Evolutionary conservation across 1,140 invertebrate genomes (phyloP), one percentile per base, ranked within the genome.

Genomic region (Drosophila watanabei): DNA sequence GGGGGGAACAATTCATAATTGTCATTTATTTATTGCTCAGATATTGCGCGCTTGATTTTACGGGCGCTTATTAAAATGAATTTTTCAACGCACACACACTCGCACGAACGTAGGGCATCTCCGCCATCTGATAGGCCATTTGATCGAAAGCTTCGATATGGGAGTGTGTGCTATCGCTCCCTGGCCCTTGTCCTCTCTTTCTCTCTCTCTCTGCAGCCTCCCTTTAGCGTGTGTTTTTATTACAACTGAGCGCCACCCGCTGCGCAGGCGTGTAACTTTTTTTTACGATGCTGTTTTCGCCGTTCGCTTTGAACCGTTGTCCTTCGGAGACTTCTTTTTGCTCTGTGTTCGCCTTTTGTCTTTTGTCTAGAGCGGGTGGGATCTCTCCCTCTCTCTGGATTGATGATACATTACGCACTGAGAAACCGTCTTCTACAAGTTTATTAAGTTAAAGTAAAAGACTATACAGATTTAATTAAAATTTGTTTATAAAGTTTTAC

Each of bases 81-180:
- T 89, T 89, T 89, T 86, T 89, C 86, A 89, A 90, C 86, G 73
- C 85, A 87, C 61, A 79, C 35, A 52, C 13, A 63, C 28, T 4
- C 45, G 37, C 28, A 18, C 14, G 28, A 35, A 6, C 13, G 64
- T 11, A 6, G 16, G 46, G 41, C 18, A 48, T 37, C 41, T 18
- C 28, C 30, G 52, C 43, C 48, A 85, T 86, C 86, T 71, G 86
- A 82, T 85, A 76, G 65, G 57, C 79, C 51, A 75, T 88, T 90
- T 90, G 86, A 90, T 90, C 86, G 86, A 90, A 90, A 90, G 86
- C 87, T 90, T 80, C 82, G 86, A 89, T 89, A 89, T 84, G 80
- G 68, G 72, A 77, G 70, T 28, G 37, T 28, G 70, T 56, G 70
- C 68, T 72, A 48, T 72, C 49, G 8, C 14, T 58, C 49, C 41